Percentiles rank a stretch among this genome's conserved stretches.
Evolutionary conservation across 2,113 vertebrate genomes (phyloP).

Genomic region (Pituophis catenifer): DNA sequence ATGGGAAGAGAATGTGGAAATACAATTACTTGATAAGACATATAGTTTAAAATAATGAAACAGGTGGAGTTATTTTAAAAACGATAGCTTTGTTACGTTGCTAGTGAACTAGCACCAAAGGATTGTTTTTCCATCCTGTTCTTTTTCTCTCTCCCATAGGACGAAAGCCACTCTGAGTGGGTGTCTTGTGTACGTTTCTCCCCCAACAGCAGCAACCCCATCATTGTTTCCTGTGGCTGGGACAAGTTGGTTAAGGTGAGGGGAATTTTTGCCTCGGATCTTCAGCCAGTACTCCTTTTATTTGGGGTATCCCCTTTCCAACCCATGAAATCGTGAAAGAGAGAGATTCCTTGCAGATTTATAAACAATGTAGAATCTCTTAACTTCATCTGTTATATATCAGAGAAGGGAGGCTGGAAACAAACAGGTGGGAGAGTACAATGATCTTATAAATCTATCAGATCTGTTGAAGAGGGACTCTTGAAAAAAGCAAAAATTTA

Average conservation of each 20-base stretch:
- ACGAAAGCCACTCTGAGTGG: constrained; percentile 94
- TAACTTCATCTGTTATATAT: neutral
- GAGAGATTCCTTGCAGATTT: neutral
- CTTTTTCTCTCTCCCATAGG: constrained; percentile 63
- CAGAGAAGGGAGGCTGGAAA: neutral
- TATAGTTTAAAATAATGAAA: neutral
- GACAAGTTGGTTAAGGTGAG: constrained; percentile 95
- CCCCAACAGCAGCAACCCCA: constrained; percentile 97
- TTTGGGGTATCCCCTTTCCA: neutral
- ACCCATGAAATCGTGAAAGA: neutral
- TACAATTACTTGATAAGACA: neutral
- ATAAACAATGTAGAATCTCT: neutral
- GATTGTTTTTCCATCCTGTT: neutral
- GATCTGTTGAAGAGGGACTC: neutral
- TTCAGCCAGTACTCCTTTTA: neutral
- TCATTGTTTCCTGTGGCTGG: constrained; percentile 98
- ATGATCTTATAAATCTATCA: no score
- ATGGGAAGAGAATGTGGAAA: neutral
- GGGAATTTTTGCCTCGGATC: neutral
- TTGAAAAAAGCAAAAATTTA: neutral
- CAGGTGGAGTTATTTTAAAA: neutral
- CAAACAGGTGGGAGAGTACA: neutral
- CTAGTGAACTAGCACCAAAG: neutral
- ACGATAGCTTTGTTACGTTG: neutral
- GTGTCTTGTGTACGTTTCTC: constrained; percentile 95